Percentiles rank a stretch among this genome's conserved stretches.
Conservation (phyloP, 1,140 invertebrate genomes). For the Wasmannia auropunctata region DNA sequence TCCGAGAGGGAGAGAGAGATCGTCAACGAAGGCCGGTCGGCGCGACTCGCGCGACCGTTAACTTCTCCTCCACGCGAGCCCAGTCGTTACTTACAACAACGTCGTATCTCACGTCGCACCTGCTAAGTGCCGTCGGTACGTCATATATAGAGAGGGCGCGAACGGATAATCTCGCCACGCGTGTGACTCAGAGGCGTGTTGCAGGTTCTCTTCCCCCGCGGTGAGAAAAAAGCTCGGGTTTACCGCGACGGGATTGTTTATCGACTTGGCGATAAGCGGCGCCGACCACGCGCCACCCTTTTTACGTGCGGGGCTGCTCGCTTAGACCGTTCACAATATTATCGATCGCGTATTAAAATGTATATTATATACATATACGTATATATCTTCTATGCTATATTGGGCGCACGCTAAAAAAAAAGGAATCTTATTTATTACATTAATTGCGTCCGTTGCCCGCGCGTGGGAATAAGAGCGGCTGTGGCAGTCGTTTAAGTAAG, state of each 20-base stretch:
- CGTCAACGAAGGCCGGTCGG: constrained; percentile 7
- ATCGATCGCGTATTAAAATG: constrained; percentile 45
- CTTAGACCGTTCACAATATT: constrained; percentile 25
- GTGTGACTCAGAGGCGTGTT: constrained; percentile 28
- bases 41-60: constrained; percentile 12
- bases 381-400: not conserved
- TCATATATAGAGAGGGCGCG: constrained; percentile 63
- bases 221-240: constrained; percentile 46
- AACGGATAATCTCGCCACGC: constrained; percentile 56
- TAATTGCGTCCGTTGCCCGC: constrained; percentile 7
- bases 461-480: not conserved
- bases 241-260: constrained; percentile 54
- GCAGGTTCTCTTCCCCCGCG: not conserved
- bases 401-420: not conserved
- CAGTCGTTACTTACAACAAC: constrained; percentile 68
- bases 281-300: not conserved
- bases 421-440: constrained; percentile 30
- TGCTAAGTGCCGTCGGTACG: constrained; percentile 70
- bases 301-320: not conserved
- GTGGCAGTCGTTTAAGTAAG: not conserved
- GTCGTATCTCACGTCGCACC: constrained; percentile 74
- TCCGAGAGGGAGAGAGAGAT: not conserved
- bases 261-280: constrained; percentile 43
- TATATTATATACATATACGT: too few species aligned
- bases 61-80: constrained; percentile 4